These are phyloP conservation scores for Otolemur crassicaudatus DNA, from an alignment of 2,797 vertebrate genomes.

Conservation along the genomic window DNA sequence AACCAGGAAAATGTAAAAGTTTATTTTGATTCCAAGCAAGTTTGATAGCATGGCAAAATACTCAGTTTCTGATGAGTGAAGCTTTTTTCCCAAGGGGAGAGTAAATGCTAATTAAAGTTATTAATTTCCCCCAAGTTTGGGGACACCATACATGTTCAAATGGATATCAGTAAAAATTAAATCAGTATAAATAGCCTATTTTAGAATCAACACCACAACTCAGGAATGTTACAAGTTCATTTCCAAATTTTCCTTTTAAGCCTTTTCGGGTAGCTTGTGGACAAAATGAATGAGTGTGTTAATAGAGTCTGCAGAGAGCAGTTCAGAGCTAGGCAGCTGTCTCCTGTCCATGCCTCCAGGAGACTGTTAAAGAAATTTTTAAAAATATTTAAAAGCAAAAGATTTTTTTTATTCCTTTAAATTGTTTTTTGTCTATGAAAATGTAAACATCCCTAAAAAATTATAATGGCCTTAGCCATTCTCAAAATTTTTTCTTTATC, in stretches of 20 bases:
- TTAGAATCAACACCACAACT: background rate
- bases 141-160: background rate
- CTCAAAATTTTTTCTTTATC: conserved; percentile 32
- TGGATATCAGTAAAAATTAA: conserved; percentile 44
- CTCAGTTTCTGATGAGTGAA: background rate
- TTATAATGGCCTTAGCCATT: background rate
- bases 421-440: conserved; percentile 45
- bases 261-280: background rate
- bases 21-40: background rate
- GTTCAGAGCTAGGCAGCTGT: background rate
- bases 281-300: background rate
- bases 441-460: conserved; percentile 44
- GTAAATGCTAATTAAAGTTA: background rate
- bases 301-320: background rate
- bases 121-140: conserved; percentile 16
- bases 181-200: background rate
- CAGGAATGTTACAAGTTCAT: background rate
- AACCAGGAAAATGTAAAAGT: background rate
- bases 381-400: background rate
- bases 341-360: background rate
- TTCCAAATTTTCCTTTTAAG: background rate
- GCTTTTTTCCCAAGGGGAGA: background rate
- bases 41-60: background rate
- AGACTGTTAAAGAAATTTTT: background rate
- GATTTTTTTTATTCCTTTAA: conserved; percentile 51